Evolutionary conservation across 2,797 vertebrate genomes (phyloP).

Genomic region (Peromyscus eremicus): DNA sequence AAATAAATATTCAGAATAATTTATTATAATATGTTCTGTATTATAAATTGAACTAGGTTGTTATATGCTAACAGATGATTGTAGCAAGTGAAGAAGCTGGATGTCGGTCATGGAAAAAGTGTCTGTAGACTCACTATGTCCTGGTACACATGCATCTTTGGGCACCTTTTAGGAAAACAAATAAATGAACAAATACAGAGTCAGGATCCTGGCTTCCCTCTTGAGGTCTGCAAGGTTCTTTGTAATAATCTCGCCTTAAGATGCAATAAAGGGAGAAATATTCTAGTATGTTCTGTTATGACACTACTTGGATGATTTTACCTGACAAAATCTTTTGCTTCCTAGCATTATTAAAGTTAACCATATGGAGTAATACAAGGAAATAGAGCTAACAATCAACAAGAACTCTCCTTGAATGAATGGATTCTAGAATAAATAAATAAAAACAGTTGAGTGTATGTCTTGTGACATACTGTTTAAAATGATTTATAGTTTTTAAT

Average conservation of each 20-base stretch:
- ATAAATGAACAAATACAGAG: background rate
- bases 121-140: background rate
- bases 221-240: background rate
- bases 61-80: background rate
- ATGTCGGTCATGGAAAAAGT: background rate
- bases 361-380: background rate
- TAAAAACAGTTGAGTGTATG: background rate
- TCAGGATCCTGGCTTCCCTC: background rate
- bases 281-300: background rate
- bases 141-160: background rate
- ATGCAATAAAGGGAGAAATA: background rate
- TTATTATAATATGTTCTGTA: background rate
- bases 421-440: background rate
- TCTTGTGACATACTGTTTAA: conserved; percentile 44
- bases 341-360: background rate
- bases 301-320: background rate
- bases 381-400: background rate
- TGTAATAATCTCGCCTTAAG: background rate
- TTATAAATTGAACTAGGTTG: background rate
- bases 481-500: conserved; percentile 46
- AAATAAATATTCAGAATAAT: conserved; percentile 32
- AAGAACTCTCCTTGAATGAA: background rate
- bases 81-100: background rate
- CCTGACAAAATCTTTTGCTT: conserved; percentile 12
- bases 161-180: background rate